A percentile compares a stretch with the other conserved stretches of the same genome.
phyloP scores from a whole-genome alignment of 2,797 vertebrate species.

The Peromyscus attwateri region DNA sequence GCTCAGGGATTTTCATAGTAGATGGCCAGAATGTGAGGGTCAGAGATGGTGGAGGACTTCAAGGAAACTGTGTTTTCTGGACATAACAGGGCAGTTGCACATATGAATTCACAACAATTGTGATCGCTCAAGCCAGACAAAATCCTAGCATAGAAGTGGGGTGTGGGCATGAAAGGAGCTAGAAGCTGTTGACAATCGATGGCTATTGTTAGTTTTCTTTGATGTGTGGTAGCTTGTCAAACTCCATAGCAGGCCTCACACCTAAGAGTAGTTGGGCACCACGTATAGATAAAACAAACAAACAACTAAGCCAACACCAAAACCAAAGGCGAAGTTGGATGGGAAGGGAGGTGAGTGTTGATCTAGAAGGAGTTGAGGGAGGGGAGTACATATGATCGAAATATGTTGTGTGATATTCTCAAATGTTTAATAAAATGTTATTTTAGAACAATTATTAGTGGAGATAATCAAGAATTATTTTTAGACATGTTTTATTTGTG shows the following conservation, averaged over 20 bases:
- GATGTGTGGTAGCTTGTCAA: background rate
- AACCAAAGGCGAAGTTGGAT: background rate
- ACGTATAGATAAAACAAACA: background rate
- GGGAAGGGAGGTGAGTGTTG: background rate
- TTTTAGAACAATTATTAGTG: background rate
- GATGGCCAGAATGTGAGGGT: background rate
- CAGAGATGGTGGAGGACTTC: background rate
- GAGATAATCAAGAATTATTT: background rate
- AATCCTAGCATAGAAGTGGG: background rate
- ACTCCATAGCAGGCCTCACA: background rate
- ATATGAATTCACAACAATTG: background rate
- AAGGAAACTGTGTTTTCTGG: background rate
- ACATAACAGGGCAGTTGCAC: background rate
- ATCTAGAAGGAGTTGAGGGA: no score
- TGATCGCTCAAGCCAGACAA: background rate
- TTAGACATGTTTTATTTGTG: background rate
- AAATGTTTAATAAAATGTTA: background rate
- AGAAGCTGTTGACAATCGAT: background rate
- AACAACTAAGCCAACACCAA: background rate
- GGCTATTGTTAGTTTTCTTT: background rate
- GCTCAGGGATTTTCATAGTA: background rate
- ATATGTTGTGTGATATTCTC: background rate
- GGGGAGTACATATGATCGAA: background rate
- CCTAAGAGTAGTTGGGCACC: background rate
- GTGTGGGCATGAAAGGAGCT: background rate